Base-by-base conservation (phyloP, 2,888 invertebrate species). In the Venusia cambrica region DNA sequence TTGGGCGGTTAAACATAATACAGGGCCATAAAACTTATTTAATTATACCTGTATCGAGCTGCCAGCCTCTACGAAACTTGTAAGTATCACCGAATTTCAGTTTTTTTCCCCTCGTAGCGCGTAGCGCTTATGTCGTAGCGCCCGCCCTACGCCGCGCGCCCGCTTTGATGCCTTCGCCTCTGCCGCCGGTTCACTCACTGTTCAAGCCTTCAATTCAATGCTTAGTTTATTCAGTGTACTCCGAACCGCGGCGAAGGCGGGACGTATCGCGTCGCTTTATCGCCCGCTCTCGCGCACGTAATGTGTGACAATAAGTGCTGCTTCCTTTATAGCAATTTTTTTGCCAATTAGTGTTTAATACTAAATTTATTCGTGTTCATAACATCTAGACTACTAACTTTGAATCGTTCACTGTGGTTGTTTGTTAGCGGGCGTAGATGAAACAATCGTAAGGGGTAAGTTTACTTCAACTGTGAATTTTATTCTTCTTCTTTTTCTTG, bases 221-320 rank as follows among this genome's bases (percentile, higher is more conserved):
- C n/a, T n/a, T n/a, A n/a, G 52, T 52, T 43, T 33, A 54, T 65
- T 68, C 66, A 84, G 85, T 85, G 64, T 73, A 74, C 70, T 65
- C 62, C 66, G 56, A 73, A 68, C 63, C 78, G 61, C 66, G 51
- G 50, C 48, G 44, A 55, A 62, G 64, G 61, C 48, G 59, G 73
- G 76, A 63, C 69, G 80, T 69, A 68, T 65, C 55, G 66, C 65
- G 60, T 55, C 60, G 70, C 67, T 56, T 43, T 55, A 54, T 56
- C 64, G 41, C 49, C 57, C 58, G 53, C 54, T 50, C 57, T 65
- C 75, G 77, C 74, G 76, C 68, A 79, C 75, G 81, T 59, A 87
- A 84, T 72, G 80, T 85, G 83, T 84, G 87, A 87, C 87, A 87
- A 87, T 87, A 87, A 87, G 75, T 83, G 80, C 83, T 79, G 76